Percentiles rank a stretch among this genome's conserved stretches.
Evolutionary conservation across 2,797 vertebrate species (phyloP).

Genomic region (Sebastes matsubarae): DNA sequence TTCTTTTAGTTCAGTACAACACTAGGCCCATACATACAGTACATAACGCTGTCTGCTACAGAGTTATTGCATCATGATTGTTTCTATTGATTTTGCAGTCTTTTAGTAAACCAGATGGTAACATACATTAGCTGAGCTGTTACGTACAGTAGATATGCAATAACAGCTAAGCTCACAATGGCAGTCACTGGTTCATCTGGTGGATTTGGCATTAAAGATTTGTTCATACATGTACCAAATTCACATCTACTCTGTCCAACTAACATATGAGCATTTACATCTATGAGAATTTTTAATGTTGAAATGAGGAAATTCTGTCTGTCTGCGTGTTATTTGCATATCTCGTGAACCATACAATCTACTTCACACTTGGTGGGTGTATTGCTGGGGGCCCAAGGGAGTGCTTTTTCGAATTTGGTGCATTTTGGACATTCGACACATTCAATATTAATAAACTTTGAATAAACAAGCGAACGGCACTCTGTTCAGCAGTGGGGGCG

Average conservation of each 20-base stretch:
- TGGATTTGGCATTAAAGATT: not conserved
- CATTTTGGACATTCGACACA: not conserved
- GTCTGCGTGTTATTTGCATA: no score
- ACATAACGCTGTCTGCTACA: not conserved
- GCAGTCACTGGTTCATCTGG: not conserved
- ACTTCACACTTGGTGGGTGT: no score
- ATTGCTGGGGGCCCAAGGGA: no score
- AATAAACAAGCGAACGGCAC: not conserved
- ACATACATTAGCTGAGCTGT: not conserved
- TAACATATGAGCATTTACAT: not conserved
- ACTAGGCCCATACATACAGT: not conserved
- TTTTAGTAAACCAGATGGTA: not conserved
- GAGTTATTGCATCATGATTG: not conserved
- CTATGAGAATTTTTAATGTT: not conserved
- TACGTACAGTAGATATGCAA: not conserved
- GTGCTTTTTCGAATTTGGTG: not conserved
- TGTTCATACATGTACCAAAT: not conserved
- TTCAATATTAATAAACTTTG: not conserved
- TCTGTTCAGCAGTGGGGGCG: not conserved
- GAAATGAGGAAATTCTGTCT: not conserved
- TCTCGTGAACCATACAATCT: no score
- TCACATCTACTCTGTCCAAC: not conserved
- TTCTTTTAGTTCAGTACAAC: not conserved
- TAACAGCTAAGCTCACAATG: not conserved
- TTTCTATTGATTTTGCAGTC: not conserved